A percentile compares a stretch with the other conserved stretches of the same genome.
These are phyloP conservation scores for Arvicanthis niloticus DNA, from an alignment of 2,113 vertebrate genomes.

Conservation along the genomic window DNA sequence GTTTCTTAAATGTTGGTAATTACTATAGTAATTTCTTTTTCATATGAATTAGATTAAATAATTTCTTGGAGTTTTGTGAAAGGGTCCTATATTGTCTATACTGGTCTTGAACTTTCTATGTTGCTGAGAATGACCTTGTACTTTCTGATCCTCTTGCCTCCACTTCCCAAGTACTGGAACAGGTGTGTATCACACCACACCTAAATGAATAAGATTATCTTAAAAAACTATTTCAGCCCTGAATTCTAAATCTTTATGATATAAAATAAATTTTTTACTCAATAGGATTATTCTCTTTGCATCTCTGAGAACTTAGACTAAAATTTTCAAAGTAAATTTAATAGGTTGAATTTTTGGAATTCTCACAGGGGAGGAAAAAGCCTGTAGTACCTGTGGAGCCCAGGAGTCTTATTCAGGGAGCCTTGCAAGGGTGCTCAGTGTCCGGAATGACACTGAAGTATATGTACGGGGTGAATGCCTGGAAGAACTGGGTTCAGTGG, in stretches of 20 bases:
- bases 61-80: background rate
- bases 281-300: background rate
- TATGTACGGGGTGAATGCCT: constrained; percentile 96
- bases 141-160: background rate
- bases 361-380: constrained; percentile 90
- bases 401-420: constrained; percentile 84
- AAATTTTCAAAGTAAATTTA: constrained; percentile 54
- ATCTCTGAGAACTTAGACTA: constrained; percentile 43
- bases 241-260: constrained; percentile 37
- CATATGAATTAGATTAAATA: background rate
- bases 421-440: constrained; percentile 88
- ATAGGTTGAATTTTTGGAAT: constrained; percentile 60
- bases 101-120: background rate
- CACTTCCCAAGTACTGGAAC: background rate
- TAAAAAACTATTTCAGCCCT: background rate
- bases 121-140: background rate
- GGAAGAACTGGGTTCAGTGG: constrained; percentile 97
- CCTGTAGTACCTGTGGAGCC: constrained; percentile 85
- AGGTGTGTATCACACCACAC: background rate
- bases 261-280: constrained; percentile 14
- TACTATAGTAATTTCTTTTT: background rate
- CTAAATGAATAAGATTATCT: background rate
- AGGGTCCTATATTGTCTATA: background rate
- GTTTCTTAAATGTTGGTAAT: constrained; percentile 19
- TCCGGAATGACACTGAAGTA: constrained; percentile 92